A percentile compares a stretch with the other conserved stretches of the same genome.
Evolutionary conservation across 2,113 vertebrate species (phyloP).

Genomic region (Apus apus): DNA sequence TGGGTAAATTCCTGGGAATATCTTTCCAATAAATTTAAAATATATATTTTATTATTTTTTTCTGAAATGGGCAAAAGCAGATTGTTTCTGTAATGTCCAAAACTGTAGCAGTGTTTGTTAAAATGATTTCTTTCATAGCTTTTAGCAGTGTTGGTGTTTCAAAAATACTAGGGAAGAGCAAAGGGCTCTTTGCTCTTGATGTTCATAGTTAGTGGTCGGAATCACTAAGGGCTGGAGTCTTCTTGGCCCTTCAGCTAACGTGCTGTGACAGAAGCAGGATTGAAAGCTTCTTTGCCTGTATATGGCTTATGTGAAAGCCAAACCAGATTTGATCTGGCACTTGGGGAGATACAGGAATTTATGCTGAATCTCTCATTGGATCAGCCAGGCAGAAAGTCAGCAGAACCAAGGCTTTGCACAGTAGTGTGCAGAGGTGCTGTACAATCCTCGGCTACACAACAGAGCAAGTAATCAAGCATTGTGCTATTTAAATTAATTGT

Average conservation of each 20-base stretch:
- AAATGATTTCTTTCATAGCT: background rate
- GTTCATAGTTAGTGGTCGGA: background rate
- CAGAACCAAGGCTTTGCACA: background rate
- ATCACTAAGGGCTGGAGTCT: background rate
- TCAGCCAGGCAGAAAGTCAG: background rate
- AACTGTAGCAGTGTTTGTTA: background rate
- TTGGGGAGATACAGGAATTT: background rate
- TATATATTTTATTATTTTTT: background rate
- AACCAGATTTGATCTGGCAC: background rate
- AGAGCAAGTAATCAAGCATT: background rate
- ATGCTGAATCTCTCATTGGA: background rate
- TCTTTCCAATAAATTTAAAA: background rate
- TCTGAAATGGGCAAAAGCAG: background rate
- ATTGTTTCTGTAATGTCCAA: background rate
- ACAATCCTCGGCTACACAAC: background rate
- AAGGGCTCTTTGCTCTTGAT: background rate
- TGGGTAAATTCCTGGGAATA: constrained; percentile 78
- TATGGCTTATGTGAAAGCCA: background rate
- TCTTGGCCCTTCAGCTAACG: background rate
- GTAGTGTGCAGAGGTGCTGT: background rate
- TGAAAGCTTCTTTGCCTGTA: background rate
- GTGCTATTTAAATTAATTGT: background rate
- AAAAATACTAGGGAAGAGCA: background rate
- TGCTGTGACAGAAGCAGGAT: background rate
- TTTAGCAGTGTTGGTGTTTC: background rate